Evolutionary conservation across 30 jellyfish, hydroid and myxozoan genomes (phyloP), one percentile per base, ranked within the genome.

Genomic region (Turritopsis rubra): DNA sequence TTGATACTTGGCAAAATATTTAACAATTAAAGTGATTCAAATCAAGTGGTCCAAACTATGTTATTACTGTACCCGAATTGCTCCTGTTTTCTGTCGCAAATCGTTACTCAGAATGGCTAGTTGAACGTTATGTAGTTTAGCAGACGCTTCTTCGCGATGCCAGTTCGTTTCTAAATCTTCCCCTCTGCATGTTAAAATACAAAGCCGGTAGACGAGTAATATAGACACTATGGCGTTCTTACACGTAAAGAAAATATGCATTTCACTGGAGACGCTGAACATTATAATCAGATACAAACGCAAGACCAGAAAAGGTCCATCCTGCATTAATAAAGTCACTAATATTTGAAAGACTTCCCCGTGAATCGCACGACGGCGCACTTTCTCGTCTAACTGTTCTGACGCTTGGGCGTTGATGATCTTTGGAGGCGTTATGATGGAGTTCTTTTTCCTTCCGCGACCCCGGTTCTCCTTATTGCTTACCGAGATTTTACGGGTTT

Each of bases 191-290:
- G 96, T 89, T 82, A 89, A 52, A 28, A 89, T 89, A 72, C 90
- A 89, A 16, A 90, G 53, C 71, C 97, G 88, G 52, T 90, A 90
- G 52, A 90, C 86, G 1, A 90, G 91, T 29, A 90, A 84, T 18
- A 90, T 78, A 75, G 95, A 90, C 26, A 90, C 95, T 81, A 90
- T 90, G 80, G 95, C 97, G 81, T 90, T 90, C 87, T 90, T 90
- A 7, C 89, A 85, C 66, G 90, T 53, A 83, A 89, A 90, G 21
- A 90, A 87, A 54, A 90, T 90, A 68, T 85, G 95, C 95, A 90
- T 90, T 60, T 90, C 97, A 22, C 95, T 90, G 19, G 54, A 24
- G 75, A 90, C 88, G 81, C 72, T 75, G 54, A 75, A 90, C 79
- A 85, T 84, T 8, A 85, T 83, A 13, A 85, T 26, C 78, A 90